These are phyloP conservation scores for Agonopterix arenella DNA, from an alignment of 2,888 invertebrate genomes.

Conservation along the genomic window DNA sequence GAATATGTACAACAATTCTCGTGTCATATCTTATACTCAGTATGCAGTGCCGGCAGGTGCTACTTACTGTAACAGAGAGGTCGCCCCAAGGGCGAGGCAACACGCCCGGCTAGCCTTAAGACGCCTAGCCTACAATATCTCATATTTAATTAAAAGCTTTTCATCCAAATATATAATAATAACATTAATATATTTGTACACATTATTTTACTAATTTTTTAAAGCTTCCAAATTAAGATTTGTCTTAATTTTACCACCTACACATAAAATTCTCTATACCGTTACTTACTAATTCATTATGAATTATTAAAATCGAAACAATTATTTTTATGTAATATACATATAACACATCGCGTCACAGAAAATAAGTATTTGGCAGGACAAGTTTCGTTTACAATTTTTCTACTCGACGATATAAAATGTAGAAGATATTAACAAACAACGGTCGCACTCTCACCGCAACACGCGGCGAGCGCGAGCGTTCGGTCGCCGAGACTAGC, in stretches of 20 bases:
- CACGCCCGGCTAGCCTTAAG: conserved; percentile 1
- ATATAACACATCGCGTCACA: conserved; percentile 28
- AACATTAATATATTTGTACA: conserved; percentile 49
- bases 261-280: conserved; percentile 33
- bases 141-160: conserved; percentile 20
- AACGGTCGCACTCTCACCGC: conserved; percentile 4
- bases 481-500: no score
- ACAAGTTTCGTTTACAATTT: conserved; percentile 29
- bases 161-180: conserved; percentile 23
- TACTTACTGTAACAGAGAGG: no score
- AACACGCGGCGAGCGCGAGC: neutral
- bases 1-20: no score
- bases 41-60: no score
- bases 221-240: conserved; percentile 70
- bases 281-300: conserved; percentile 36
- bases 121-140: conserved; percentile 6
- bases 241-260: conserved; percentile 51
- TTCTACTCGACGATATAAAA: conserved; percentile 1
- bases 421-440: neutral
- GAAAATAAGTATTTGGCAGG: conserved; percentile 35
- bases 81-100: no score
- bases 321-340: conserved; percentile 34
- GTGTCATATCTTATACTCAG: no score
- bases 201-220: conserved; percentile 55
- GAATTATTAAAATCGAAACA: conserved; percentile 32